Percentiles rank a stretch among this genome's conserved stretches.
phyloP scores from a whole-genome alignment of 2,113 vertebrate genomes.

The Tetraodon nigroviridis region DNA sequence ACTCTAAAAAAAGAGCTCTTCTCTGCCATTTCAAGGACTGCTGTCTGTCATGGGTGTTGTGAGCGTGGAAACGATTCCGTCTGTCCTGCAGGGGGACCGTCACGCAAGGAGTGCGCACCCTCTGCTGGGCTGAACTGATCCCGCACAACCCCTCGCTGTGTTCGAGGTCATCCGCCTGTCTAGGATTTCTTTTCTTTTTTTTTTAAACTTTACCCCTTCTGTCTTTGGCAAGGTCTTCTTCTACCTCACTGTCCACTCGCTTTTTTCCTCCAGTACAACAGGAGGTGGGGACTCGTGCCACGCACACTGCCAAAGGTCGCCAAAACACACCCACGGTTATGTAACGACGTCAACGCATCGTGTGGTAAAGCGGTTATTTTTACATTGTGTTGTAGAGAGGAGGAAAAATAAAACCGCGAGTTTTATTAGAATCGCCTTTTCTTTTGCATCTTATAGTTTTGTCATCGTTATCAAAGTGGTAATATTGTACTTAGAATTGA shows the following conservation, averaged over 20 bases:
- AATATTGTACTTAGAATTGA: too few species aligned
- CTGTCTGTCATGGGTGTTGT: constrained; percentile 6
- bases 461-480: not conserved
- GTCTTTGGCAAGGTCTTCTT: constrained; percentile 7
- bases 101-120: constrained; percentile 36
- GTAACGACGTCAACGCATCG: constrained; percentile 1
- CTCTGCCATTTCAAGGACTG: constrained; percentile 4
- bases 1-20: not conserved
- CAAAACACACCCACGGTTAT: constrained; percentile 12
- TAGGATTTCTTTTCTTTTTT: constrained; percentile 1
- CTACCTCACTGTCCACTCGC: constrained; percentile 10
- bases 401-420: too few species aligned
- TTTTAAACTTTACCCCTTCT: not conserved
- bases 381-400: not conserved
- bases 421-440: too few species aligned
- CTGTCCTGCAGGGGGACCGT: constrained; percentile 33
- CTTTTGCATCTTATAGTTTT: not conserved
- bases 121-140: constrained; percentile 47
- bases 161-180: constrained; percentile 33
- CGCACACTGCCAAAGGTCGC: not conserved
- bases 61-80: constrained; percentile 23
- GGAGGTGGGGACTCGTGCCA: constrained; percentile 33
- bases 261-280: constrained; percentile 20
- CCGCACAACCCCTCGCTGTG: constrained; percentile 27
- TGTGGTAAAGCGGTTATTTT: not conserved